Percentiles rank a stretch among this genome's conserved stretches.
Evolutionary conservation across 1,140 invertebrate genomes (phyloP).

Genomic region (Drosophila insularis): DNA sequence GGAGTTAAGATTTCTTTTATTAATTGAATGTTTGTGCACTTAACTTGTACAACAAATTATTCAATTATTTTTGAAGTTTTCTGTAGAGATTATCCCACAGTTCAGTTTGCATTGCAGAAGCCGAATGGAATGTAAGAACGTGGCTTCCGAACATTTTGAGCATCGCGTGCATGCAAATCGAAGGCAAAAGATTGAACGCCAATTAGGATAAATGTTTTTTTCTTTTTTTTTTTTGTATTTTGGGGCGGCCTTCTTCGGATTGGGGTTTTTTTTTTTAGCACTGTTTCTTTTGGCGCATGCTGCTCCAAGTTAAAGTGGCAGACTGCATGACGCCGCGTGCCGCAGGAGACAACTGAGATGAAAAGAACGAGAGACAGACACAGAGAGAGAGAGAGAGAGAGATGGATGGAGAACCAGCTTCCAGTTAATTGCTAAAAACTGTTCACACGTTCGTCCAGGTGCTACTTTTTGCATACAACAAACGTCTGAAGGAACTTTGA

Average conservation of each 20-base stretch:
- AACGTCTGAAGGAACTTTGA: constrained; percentile 15
- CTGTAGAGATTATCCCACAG: background rate
- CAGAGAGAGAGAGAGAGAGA: background rate
- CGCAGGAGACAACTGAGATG: constrained; percentile 17
- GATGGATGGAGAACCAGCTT: constrained; percentile 25
- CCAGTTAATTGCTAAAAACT: constrained; percentile 79
- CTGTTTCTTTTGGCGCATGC: constrained; percentile 28
- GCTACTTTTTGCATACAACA: constrained; percentile 71
- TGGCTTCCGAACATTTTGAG: constrained; percentile 36
- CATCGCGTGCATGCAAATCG: constrained; percentile 79
- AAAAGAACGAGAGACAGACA: constrained; percentile 3
- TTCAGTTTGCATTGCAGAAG: background rate
- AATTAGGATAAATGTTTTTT: constrained; percentile 77
- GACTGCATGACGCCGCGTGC: constrained; percentile 77
- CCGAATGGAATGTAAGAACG: constrained; percentile 46
- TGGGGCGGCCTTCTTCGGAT: constrained; percentile 31
- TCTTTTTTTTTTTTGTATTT: constrained; percentile 31
- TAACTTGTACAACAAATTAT: background rate
- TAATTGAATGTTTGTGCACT: background rate
- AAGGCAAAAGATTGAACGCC: constrained; percentile 70
- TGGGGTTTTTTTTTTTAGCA: constrained; percentile 21
- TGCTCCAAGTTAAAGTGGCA: constrained; percentile 47
- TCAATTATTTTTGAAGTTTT: background rate
- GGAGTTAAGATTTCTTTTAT: background rate
- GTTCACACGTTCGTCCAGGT: constrained; percentile 71